These are phyloP conservation scores for Danio rerio DNA, from an alignment of 2,113 vertebrate species.

Conservation along the genomic window GRCz12tu NC_133192.1:23846001-23846500, in stretches of 20 bases:
- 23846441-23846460: no score
- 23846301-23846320: background rate
- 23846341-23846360: background rate
- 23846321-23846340: background rate
- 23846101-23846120: slow-evolving; percentile 22
- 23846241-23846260: slow-evolving; percentile 4
- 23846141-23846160: slow-evolving; percentile 5
- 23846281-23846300: background rate
- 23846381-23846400: no score
- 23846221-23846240: slow-evolving; percentile 15
- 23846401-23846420: no score
- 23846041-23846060: slow-evolving; percentile 47
- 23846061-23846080: slow-evolving; percentile 52
- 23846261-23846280: slow-evolving; percentile 22
- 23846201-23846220: slow-evolving; percentile 11
- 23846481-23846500: no score
- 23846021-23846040: slow-evolving; percentile 30
- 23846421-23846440: no score
- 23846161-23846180: slow-evolving; percentile 23
- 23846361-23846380: no score
- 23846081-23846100: slow-evolving; percentile 35
- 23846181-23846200: slow-evolving; percentile 1
- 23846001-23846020: slow-evolving; percentile 23
- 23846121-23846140: background rate
- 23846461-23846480: no score